Conservation (phyloP, 1,140 invertebrate species). For the Limonius californicus region DNA sequence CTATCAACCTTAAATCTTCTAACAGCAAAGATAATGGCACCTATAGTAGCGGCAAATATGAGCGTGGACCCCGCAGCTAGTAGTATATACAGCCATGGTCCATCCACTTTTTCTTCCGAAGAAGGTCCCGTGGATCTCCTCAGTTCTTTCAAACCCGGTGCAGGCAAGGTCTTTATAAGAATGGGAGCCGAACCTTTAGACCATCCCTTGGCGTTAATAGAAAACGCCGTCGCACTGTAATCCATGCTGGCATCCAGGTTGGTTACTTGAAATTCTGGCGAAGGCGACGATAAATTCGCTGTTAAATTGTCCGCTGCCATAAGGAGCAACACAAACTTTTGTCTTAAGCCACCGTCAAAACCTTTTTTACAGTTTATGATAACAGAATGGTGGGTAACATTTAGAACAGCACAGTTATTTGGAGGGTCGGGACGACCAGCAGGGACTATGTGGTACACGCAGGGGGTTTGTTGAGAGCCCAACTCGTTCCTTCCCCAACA, state of each 20-base stretch:
- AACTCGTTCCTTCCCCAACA: conserved; percentile 56
- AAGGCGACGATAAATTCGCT: conserved; percentile 37
- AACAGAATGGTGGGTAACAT: conserved; percentile 52
- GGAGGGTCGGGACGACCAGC: conserved; percentile 54
- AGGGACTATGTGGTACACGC: conserved; percentile 56
- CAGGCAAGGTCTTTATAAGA: conserved; percentile 37
- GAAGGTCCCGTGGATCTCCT: conserved; percentile 39
- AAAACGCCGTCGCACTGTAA: conserved; percentile 51
- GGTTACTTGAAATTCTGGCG: conserved; percentile 45
- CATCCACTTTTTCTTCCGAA: conserved; percentile 29
- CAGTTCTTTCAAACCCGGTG: conserved; percentile 45
- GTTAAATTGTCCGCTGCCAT: conserved; percentile 35
- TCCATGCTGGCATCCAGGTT: conserved; percentile 49
- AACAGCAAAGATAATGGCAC: conserved; percentile 41
- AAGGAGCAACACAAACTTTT: conserved; percentile 49
- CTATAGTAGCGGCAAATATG: conserved; percentile 42
- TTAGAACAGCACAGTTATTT: conserved; percentile 48
- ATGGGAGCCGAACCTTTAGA: conserved; percentile 36
- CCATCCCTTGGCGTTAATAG: conserved; percentile 56
- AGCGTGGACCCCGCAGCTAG: conserved; percentile 44
- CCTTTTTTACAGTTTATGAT: conserved; percentile 49
- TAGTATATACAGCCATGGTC: conserved; percentile 45
- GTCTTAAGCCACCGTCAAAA: conserved; percentile 39
- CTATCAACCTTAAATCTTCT: conserved; percentile 43
- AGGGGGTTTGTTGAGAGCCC: conserved; percentile 52